Evolutionary conservation across 2,888 invertebrate species (phyloP), one percentile per base, ranked within the genome.

Genomic region (Cerastis rubricosa): DNA sequence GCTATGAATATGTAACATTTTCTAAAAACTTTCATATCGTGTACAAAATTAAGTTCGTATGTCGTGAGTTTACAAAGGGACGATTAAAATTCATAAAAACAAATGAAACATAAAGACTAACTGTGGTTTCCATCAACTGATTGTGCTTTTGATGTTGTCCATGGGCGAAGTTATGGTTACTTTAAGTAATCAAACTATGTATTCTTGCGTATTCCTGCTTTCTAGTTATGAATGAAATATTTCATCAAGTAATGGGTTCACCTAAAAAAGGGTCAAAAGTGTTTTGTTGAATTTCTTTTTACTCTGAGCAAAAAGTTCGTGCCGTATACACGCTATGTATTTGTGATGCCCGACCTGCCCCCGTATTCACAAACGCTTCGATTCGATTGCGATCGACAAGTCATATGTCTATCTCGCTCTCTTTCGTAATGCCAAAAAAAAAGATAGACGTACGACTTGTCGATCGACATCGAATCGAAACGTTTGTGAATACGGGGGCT

Each of bases 161-260:
- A 29, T 14, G 14, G 1, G 47, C n/a, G 22, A 40, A 67, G 14
- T 57, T 57, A 35, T 76, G 49, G 43, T 66, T 65, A 45, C 22
- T 77, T 64, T 51, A 75, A 12, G 43, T 64, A 64, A 64, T 43
- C 43, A 43, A 64, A 64, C n/a, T 64, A n/a, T 35, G 29, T 35
- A 43, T n/a, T 7, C 43, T 14, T 12, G 35, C 22, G 45, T 22
- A 22, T 35, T 29, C 29, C 29, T 22, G 45, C 3, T 35, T 49
- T 51, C 22, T 6, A 35, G 35, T 40, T 19, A 12, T 43, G 47
- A 57, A 47, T 47, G 71, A 29, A 47, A 76, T 29, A n/a, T 78
- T 57, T 69, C 57, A 69, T 79, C 47, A 49, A 59, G 69, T 76
- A 59, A 76, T 78, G 76, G n/a, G n/a, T 78, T 54, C 35, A 25